Conservation (phyloP, 2,888 invertebrate species). For the Physocephala rufipes region DNA sequence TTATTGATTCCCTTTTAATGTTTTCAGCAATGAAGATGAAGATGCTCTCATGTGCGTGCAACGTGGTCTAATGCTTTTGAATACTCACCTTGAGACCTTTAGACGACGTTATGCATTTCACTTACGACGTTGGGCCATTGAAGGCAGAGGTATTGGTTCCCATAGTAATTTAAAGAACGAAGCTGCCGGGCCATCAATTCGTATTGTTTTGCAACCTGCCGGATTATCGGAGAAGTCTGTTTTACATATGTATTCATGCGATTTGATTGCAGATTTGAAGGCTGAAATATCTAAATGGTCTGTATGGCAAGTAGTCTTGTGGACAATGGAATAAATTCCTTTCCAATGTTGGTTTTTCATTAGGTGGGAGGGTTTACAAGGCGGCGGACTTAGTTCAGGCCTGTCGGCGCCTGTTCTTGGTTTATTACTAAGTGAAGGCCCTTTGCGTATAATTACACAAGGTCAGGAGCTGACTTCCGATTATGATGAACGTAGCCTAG, state of each 20-base stretch:
- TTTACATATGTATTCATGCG: constrained; percentile 83
- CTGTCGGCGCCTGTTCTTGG: constrained; percentile 70
- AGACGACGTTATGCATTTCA: constrained; percentile 88
- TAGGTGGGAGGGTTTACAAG: constrained; percentile 76
- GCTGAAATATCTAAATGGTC: constrained; percentile 94
- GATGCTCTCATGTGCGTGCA: constrained; percentile 89
- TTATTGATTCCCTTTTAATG: background rate
- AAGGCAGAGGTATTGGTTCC: constrained; percentile 80
- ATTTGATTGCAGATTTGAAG: constrained; percentile 89
- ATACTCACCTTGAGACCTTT: constrained; percentile 94
- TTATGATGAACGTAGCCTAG: constrained; percentile 89
- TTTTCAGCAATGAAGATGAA: constrained; percentile 68
- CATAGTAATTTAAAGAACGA: constrained; percentile 70
- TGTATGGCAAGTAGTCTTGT: background rate
- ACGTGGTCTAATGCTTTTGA: constrained; percentile 84
- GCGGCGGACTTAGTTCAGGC: constrained; percentile 58
- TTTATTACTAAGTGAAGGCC: constrained; percentile 80
- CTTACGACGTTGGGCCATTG: constrained; percentile 87
- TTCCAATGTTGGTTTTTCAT: too few species aligned
- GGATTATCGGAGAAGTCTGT: constrained; percentile 86
- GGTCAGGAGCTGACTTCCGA: constrained; percentile 93
- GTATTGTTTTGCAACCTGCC: constrained; percentile 87
- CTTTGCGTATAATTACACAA: constrained; percentile 90
- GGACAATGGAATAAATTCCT: background rate
- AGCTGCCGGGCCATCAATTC: constrained; percentile 73